Base-by-base conservation (phyloP, 2,113 vertebrate species). In the Lamprotornis superbus region DNA sequence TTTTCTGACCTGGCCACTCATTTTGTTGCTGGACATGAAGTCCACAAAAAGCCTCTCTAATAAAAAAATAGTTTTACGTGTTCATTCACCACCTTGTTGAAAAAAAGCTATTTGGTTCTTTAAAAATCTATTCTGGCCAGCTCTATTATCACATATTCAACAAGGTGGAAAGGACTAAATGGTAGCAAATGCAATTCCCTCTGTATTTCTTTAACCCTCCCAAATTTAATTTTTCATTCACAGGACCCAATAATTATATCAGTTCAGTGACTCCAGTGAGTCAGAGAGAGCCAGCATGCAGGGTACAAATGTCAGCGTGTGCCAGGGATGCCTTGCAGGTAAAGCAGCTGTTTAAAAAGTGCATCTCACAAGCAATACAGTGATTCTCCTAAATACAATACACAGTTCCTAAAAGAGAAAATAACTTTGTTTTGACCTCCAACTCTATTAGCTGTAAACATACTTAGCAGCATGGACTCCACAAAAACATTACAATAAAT, bases 361-460 rank as follows among this genome's bases (percentile, higher is more conserved):
- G 33, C 39, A 39, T 35, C 75, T 85, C 75, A 74, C 77, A 94
- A 80, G 50, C 59, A 50, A 85, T 74, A 28, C 1, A 79, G 50
- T 67, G 71, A 83, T 35, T 77, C 75, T 77, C 55, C 83, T 88
- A 83, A 96, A 77, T 44, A 93, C 28, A 86, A 55, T 71, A 52
- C 14, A 28, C 0, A 0, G 18, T 8, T 77, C 39, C 70, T 90
- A 30, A 80, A 93, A 59, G 75, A 57, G 63, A 64, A 84, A 85
- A 65, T 65, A 95, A 85, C 83, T 92, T 83, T 92, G 57, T 89
- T 94, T 97, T 91, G 73, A 87, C 81, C 74, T 93, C 55, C 94
- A 77, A 94, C 42, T 69, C n/a, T 37, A 78, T 93, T 89, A 52
- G 76, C 39, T 95, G 23, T 65, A 96, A 94, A 94, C 67, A 88